Base-by-base conservation (phyloP, 1,140 invertebrate species). In the Radopholus similis region DNA sequence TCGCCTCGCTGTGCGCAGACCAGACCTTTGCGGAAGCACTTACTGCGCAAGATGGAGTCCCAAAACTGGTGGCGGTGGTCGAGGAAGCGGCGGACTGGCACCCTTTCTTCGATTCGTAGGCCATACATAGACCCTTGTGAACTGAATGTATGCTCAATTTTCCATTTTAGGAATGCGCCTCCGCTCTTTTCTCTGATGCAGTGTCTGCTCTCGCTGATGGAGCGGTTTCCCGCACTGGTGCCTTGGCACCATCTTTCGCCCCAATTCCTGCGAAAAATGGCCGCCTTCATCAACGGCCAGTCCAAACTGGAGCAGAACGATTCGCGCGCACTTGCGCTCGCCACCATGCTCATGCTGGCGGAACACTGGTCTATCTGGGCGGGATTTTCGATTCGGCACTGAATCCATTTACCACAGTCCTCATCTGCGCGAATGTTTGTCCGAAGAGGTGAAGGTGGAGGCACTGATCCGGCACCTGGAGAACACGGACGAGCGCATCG, bases 301-400 rank as follows among this genome's bases (percentile, higher is more conserved):
- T 77, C 75, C 3, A 77, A 77, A 64, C 30, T 75, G 13, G 75
- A 77, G 63, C 62, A 77, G 49, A 68, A 72, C 37, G 74, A 64
- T 18, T 70, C 72, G 15, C 38, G 77, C 15, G 62, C 60, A 30
- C 53, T 71, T 15, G 57, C 76, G 18, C 66, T 77, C 21, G 54
- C 55, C 21, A 77, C 75, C 47, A 54, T 77, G 8, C 60, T 76
- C 4, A 40, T 66, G 40, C 38, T 77, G n/a, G 18, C 53, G 4
- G 56, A 60, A 23, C 68, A 58, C 8, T 70, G 68, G 68, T 70
- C n/a, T 30, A 23, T 32, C 28, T 65, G 26, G n/a, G 11, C 40
- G 15, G 6, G 13, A 13, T 37, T 55, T 49, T 15, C 23, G 21
- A 63, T 44, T 75, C 21, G 40, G 23, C 32, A 44, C 51, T 30